A percentile compares a stretch with the other conserved stretches of the same genome.
phyloP scores from a whole-genome alignment of 2,888 invertebrate species.

The Antheraea yamamai region DNA sequence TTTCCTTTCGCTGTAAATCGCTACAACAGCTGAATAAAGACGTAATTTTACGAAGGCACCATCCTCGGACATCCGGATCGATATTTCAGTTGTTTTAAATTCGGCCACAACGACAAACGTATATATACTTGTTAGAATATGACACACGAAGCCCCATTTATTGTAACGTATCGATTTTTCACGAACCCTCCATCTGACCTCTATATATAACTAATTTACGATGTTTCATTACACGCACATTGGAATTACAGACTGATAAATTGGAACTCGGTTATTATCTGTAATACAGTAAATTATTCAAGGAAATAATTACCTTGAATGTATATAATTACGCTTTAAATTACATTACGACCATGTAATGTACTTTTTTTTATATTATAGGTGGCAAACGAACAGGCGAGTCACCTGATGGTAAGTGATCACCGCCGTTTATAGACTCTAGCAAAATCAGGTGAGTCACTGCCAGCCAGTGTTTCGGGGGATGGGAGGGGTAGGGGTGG shows the following conservation, averaged over 20 bases:
- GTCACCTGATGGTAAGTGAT: too few species aligned
- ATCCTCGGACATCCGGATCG: neutral
- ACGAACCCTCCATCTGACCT: neutral
- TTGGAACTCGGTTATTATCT: neutral
- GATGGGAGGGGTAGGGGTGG: too few species aligned
- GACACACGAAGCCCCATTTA: neutral
- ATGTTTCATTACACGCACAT: slow-evolving; percentile 2
- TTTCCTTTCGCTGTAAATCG: too few species aligned
- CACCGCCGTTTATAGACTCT: too few species aligned
- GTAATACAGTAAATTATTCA: neutral
- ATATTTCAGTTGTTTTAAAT: neutral
- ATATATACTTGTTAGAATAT: neutral
- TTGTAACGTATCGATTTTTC: slow-evolving; percentile 5
- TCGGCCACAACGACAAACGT: neutral
- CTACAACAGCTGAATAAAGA: neutral
- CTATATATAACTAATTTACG: slow-evolving; percentile 4
- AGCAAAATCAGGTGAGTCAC: too few species aligned
- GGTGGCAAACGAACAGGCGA: too few species aligned
- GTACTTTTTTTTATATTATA: too few species aligned
- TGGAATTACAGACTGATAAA: slow-evolving; percentile 1
- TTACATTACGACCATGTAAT: neutral
- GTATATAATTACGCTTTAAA: neutral
- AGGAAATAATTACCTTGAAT: neutral
- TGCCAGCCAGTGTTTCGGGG: too few species aligned
- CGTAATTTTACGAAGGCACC: neutral